These are phyloP conservation scores for Clitarchus hookeri DNA, from an alignment of 2,888 invertebrate genomes.

Conservation along the genomic window DNA sequence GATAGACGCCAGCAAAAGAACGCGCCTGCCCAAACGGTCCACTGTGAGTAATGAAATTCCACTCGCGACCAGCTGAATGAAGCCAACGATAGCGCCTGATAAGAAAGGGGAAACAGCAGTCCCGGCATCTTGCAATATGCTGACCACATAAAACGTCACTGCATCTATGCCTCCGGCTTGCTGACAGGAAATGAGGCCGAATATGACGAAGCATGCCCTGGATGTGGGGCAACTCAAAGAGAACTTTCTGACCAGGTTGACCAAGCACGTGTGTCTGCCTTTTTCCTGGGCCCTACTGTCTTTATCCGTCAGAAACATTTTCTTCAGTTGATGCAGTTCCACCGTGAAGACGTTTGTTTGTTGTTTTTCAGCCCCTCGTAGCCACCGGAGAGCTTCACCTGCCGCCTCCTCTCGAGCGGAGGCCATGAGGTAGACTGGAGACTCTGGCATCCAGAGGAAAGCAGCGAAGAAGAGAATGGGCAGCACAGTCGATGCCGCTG, in stretches of 20 bases:
- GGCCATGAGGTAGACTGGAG: constrained; percentile 70
- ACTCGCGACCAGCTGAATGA: constrained; percentile 75
- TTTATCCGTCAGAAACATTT: constrained; percentile 45
- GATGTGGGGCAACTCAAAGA: constrained; percentile 70
- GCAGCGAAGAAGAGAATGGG: constrained; percentile 64
- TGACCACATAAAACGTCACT: constrained; percentile 72
- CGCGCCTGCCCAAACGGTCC: constrained; percentile 75
- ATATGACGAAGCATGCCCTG: constrained; percentile 75
- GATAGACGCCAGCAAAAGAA: constrained; percentile 73
- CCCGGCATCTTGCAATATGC: constrained; percentile 61
- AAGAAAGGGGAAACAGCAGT: constrained; percentile 38
- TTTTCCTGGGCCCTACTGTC: background rate
- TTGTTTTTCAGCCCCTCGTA: constrained; percentile 65
- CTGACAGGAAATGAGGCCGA: constrained; percentile 77
- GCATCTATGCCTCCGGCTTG: constrained; percentile 84
- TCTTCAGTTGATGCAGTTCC: constrained; percentile 66
- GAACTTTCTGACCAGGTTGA: constrained; percentile 57
- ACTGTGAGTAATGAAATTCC: constrained; percentile 72
- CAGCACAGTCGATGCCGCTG: constrained; percentile 67
- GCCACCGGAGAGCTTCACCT: constrained; percentile 63
- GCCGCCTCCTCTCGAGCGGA: constrained; percentile 67
- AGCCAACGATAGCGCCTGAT: constrained; percentile 67
- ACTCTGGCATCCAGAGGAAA: constrained; percentile 79
- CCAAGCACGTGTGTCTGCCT: background rate
- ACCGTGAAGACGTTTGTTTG: constrained; percentile 60